Conservation (phyloP, 2,888 invertebrate genomes). For the Tubulanus polymorphus region DNA sequence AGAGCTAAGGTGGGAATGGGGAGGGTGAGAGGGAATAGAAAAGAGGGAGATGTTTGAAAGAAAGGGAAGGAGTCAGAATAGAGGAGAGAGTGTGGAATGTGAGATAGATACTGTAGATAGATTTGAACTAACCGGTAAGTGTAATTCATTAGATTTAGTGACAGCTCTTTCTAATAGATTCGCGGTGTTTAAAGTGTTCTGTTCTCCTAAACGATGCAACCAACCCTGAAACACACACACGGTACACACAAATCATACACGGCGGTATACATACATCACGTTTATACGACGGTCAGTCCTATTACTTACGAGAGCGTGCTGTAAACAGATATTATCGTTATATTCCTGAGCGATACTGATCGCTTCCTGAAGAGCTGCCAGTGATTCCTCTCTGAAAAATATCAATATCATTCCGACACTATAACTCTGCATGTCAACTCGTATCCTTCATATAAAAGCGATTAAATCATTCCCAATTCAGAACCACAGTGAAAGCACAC, state of each 20-base stretch:
- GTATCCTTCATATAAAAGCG: too few relatives aligned
- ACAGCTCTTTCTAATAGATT: constrained; percentile 65
- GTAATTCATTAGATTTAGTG: constrained; percentile 66
- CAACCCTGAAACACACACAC: constrained; percentile 58
- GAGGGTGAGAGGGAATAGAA: too few relatives aligned
- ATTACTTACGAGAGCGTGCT: constrained; percentile 66
- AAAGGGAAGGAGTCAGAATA: too few relatives aligned
- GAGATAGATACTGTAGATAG: too few relatives aligned
- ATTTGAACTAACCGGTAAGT: constrained; percentile 55
- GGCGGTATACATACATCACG: background rate
- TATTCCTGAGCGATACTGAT: constrained; percentile 83
- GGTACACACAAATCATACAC: background rate
- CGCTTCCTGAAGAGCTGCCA: constrained; percentile 79
- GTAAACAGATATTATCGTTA: constrained; percentile 78
- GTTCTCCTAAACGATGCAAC: constrained; percentile 60
- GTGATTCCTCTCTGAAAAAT: constrained; percentile 68
- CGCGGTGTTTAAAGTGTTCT: constrained; percentile 34
- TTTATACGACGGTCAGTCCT: background rate
- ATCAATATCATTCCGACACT: too few relatives aligned
- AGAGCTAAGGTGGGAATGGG: too few relatives aligned
- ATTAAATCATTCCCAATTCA: too few relatives aligned
- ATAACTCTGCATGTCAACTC: too few relatives aligned
- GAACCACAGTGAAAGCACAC: too few relatives aligned
- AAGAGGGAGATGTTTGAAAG: too few relatives aligned
- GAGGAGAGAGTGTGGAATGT: too few relatives aligned